Evolutionary conservation across 2,113 vertebrate species (phyloP), one percentile per base, ranked within the genome.

Genomic region (Mus pahari): DNA sequence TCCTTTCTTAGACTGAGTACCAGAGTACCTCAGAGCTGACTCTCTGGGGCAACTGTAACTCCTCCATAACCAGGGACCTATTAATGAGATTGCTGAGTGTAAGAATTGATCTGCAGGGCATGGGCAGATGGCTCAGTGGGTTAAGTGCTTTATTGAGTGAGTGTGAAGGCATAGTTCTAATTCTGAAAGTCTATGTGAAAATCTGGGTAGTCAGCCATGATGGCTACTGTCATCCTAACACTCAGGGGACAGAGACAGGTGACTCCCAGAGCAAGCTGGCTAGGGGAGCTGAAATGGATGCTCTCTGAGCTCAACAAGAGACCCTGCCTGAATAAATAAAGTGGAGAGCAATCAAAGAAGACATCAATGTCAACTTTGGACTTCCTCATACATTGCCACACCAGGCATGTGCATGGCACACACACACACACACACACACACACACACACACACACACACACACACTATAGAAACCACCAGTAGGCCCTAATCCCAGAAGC

Each of bases 11-110:
- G 64, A 91, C 55, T 14, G 26, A 92, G 28, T 42, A 45, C 26
- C 48, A 50, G 17, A 70, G 66, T 53, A 66, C 28, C 3, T 4
- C n/a, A 94, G 75, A 89, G 73, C 28, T 39, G 45, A 70, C 9
- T 24, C 36, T 36, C 58, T 36, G 31, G 45, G 78, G 17, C 4
- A 86, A 12, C 17, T 7, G 2, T 14, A 81, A 39, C n/a, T 81
- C 31, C 36, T 86, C 66, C n/a, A 28, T 45, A 55, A 7, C 2
- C 14, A 73, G 90, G 58, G 70, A 22, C 19, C 60, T 66, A 26
- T n/a, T 20, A 11, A 31, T 5, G n/a, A 66, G 60, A 50, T 0
- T 0, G 58, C 14, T 74, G 2, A 0, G 33, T 70, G 60, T 70
- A 73, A 83, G 91, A 74, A 33, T 1, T 50, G 26, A 28, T 45